Base-by-base conservation (phyloP, 2,888 invertebrate genomes). In the Vesta saturnalis region DNA sequence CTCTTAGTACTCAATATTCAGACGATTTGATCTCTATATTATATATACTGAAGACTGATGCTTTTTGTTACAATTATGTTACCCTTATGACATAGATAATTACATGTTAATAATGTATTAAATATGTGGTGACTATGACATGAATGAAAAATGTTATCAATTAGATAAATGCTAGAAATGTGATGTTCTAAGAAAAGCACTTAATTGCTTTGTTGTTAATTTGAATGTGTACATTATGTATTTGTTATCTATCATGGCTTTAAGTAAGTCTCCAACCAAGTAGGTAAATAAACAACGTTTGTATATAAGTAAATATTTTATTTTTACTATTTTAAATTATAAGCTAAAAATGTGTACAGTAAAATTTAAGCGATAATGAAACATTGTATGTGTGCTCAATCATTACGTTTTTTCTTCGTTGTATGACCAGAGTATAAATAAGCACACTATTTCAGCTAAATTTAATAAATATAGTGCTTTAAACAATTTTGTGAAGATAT, bases 231-330 rank as follows among this genome's bases (percentile, higher is more conserved):
- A 56, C 56, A 35, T 30, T 52, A 52, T n/a, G 52, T 52, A 52
- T 52, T 21, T 52, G 52, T 52, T 52, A 52, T 21, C 19, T 52
- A 52, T 52, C 19, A 52, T 52, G 52, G 19, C 52, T 52, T 52
- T 21, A 12, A 52, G 52, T 52, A 52, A 52, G 52, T 52, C 52
- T 22, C 56, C 22, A 35, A 58, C 35, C 35, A 58, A 58, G 19
- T 39, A 58, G 43, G 30, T 10, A 58, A 58, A 14, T 60, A 60
- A 54, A 49, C 55, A 65, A 60, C 60, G 65, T 65, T 65, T 65
- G 65, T 65, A 65, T 23, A 65, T 65, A 65, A 65, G 65, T 65
- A 65, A 52, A 65, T 65, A 67, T 67, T 67, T 67, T 67, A 61
- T 67, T 67, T 61, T 67, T 67, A 67, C 57, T 67, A 67, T 67